A percentile compares a stretch with the other conserved stretches of the same genome.
Conservation (phyloP, 2,113 vertebrate genomes). For the Noturus placidus region DNA sequence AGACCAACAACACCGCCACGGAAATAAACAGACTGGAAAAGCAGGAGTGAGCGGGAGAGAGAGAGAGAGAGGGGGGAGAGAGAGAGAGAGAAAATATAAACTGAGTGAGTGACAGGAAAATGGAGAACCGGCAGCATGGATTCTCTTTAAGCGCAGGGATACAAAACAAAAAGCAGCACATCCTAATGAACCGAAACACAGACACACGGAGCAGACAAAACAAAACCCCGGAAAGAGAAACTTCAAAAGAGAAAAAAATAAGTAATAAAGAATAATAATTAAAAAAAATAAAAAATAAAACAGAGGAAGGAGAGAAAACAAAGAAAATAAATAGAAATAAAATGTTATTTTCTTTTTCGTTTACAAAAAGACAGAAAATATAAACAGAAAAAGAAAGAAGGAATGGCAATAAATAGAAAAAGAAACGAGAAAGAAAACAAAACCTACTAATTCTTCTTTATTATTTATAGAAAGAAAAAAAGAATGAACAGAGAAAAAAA, state of each 20-base stretch:
- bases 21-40: neutral
- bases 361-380: neutral
- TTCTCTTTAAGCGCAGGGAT: slow-evolving; percentile 61
- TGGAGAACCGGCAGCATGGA: slow-evolving; percentile 26
- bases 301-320: neutral
- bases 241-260: neutral
- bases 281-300: neutral
- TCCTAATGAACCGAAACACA: neutral
- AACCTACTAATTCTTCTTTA: neutral
- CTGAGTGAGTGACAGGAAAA: neutral
- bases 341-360: no score
- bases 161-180: neutral
- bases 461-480: no score
- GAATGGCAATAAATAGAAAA: neutral
- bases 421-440: neutral
- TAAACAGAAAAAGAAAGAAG: neutral
- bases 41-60: neutral
- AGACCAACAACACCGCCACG: neutral
- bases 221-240: neutral
- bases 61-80: neutral
- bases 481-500: no score
- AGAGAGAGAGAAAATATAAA: neutral
- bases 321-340: no score
- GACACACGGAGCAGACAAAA: neutral
- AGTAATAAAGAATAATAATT: neutral